Evolutionary conservation across 2,888 invertebrate genomes (phyloP).

Genomic region (Phengaris alcon): DNA sequence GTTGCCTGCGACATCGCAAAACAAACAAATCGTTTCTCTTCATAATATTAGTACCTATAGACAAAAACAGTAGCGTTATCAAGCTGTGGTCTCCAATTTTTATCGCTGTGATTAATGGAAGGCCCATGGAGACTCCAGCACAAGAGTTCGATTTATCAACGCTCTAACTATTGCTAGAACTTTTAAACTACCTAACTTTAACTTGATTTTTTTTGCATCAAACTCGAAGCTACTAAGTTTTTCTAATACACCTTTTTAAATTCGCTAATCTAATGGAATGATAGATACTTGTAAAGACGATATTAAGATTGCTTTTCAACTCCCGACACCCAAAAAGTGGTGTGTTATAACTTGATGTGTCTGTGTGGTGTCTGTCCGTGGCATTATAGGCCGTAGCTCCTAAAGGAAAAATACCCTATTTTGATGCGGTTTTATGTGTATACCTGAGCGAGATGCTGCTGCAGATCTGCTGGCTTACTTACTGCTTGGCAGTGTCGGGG

Average conservation of each 20-base stretch:
- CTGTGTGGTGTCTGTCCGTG: no score
- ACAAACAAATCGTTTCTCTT: no score
- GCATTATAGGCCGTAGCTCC: no score
- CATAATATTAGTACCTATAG: no score
- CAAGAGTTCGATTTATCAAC: conserved; percentile 21
- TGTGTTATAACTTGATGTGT: no score
- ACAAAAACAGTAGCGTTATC: no score
- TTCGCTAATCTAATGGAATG: not conserved
- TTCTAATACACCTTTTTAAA: conserved; percentile 8
- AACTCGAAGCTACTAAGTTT: not conserved
- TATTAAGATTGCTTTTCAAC: not conserved
- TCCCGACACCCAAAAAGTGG: not conserved
- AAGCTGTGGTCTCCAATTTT: conserved; percentile 8
- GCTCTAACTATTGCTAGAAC: not conserved
- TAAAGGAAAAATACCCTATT: no score
- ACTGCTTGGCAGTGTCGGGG: no score
- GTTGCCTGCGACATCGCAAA: no score
- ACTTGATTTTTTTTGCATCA: not conserved
- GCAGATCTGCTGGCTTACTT: no score
- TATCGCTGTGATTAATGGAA: conserved; percentile 8
- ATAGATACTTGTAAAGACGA: not conserved
- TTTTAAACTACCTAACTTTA: not conserved
- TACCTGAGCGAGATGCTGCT: no score
- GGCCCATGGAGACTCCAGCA: not conserved
- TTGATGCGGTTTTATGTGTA: no score